These are phyloP conservation scores for Bufotes viridis DNA, from an alignment of 2,797 vertebrate genomes.

Conservation along the genomic window DNA sequence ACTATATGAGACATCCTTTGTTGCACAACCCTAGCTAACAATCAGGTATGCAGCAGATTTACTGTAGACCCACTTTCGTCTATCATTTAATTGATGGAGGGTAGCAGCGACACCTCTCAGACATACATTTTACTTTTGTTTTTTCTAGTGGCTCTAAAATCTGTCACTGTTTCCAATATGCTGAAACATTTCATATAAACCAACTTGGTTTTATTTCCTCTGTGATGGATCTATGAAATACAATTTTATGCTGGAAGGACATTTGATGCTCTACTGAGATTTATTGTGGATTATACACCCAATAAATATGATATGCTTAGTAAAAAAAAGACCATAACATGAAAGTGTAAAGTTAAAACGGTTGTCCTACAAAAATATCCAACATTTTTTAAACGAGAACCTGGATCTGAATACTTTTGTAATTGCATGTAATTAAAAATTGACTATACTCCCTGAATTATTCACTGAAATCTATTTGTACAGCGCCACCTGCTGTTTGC, in stretches of 20 bases:
- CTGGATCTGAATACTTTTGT: too few species aligned
- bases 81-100: slow-evolving; percentile 63
- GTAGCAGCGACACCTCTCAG: slow-evolving; percentile 33
- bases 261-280: not conserved
- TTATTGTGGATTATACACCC: not conserved
- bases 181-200: slow-evolving; percentile 11
- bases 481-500: too few species aligned
- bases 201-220: not conserved
- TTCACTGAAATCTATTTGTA: too few species aligned
- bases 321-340: not conserved
- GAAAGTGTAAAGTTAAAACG: too few species aligned
- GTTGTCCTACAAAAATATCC: too few species aligned
- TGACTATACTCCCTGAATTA: too few species aligned
- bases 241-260: not conserved
- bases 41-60: slow-evolving; percentile 60
- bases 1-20: slow-evolving; percentile 58
- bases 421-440: too few species aligned
- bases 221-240: not conserved
- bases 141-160: slow-evolving; percentile 14
- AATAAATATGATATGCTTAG: not conserved
- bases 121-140: slow-evolving; percentile 30
- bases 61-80: slow-evolving; percentile 48
- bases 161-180: slow-evolving; percentile 8
- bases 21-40: slow-evolving; percentile 58
- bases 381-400: too few species aligned